Percentiles rank a stretch among this genome's conserved stretches.
Conservation (phyloP, 2,797 vertebrate genomes). For the Neosilurus mollespiculum region DNA sequence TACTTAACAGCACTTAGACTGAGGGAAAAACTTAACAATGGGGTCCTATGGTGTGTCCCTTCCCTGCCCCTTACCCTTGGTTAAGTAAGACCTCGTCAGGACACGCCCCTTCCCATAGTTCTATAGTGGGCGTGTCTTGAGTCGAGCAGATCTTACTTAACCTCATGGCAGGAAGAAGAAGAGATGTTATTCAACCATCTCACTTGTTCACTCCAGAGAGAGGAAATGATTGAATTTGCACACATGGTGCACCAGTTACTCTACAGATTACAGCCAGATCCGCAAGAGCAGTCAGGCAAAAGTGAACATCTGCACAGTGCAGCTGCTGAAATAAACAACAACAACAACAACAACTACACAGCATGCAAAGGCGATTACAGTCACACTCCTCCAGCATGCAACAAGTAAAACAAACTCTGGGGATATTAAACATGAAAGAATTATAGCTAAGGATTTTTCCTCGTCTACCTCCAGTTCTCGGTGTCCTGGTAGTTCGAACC, state of each 20-base stretch:
- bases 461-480: slow-evolving; percentile 64
- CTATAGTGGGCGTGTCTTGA: neutral
- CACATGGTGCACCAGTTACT: slow-evolving; percentile 32
- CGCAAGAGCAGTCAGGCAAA: slow-evolving; percentile 44
- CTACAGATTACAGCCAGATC: neutral
- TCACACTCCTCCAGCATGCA: neutral
- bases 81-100: neutral
- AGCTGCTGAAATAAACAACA: slow-evolving; percentile 12
- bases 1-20: no score
- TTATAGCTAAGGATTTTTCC: neutral
- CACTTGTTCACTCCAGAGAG: neutral
- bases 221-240: slow-evolving; percentile 12
- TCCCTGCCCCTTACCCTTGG: neutral
- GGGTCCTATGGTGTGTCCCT: no score
- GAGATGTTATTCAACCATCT: neutral
- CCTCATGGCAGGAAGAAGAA: neutral
- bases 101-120: neutral
- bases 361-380: neutral
- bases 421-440: no score
- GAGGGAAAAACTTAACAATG: no score
- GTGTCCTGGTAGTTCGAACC: slow-evolving; percentile 43
- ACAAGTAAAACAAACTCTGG: neutral
- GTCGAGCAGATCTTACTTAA: neutral
- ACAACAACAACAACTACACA: neutral
- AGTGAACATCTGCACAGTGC: slow-evolving; percentile 41